Conservation (phyloP, 2,113 vertebrate species). For the Ondatra zibethicus region DNA sequence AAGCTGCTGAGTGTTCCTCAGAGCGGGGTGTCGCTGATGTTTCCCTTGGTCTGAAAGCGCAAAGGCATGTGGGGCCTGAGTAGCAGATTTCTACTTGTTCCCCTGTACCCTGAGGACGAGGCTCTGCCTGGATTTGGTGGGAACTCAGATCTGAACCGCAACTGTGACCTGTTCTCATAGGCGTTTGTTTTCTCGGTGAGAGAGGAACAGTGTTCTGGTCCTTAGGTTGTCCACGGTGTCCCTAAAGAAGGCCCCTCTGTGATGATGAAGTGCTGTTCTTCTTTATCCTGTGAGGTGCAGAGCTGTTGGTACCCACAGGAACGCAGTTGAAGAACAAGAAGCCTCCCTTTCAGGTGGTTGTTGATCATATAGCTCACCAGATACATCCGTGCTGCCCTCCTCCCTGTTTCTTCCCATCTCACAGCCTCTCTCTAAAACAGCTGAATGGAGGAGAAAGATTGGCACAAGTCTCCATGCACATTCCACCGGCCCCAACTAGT, state of each 20-base stretch:
- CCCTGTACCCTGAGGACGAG: not conserved
- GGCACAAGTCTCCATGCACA: not conserved
- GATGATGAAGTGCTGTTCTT: not conserved
- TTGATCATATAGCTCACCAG: too few relatives aligned
- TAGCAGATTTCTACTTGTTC: not conserved
- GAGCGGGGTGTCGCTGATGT: not conserved
- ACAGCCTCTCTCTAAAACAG: not conserved
- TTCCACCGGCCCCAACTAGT: too few relatives aligned
- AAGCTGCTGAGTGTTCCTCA: not conserved
- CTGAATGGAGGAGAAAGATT: not conserved
- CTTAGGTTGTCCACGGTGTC: not conserved
- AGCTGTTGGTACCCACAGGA: not conserved
- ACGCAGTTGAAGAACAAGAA: not conserved
- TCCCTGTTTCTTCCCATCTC: not conserved
- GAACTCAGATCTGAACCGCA: not conserved
- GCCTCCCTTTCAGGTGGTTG: accelerated
- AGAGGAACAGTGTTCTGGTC: accelerated
- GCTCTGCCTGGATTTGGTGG: not conserved
- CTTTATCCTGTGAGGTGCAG: not conserved
- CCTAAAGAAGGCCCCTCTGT: not conserved
- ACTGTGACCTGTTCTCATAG: not conserved
- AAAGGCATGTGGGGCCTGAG: not conserved
- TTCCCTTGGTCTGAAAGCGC: not conserved
- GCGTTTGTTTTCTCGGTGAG: not conserved
- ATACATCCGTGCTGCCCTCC: accelerated